Percentiles rank a stretch among this genome's conserved stretches.
Conservation (phyloP, 1,140 invertebrate species). For the Fopius arisanus region DNA sequence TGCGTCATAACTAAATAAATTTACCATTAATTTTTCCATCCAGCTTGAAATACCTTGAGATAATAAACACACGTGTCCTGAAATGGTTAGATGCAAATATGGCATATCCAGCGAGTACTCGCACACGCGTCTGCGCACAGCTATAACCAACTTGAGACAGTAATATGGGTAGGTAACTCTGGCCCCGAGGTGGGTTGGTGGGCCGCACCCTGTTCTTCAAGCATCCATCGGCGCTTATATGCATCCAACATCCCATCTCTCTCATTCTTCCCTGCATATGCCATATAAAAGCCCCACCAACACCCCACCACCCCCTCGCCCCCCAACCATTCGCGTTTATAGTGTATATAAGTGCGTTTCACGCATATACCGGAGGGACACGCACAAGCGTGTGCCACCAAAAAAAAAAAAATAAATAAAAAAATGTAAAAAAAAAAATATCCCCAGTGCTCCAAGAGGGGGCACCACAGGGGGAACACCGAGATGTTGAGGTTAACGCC, state of each 20-base stretch:
- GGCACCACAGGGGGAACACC: slow-evolving; percentile 38
- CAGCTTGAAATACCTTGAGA: too few species aligned
- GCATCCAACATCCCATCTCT: background rate
- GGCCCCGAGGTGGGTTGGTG: slow-evolving; percentile 54
- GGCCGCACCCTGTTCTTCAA: slow-evolving; percentile 59
- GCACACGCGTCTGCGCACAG: slow-evolving; percentile 36
- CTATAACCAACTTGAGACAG: slow-evolving; percentile 50
- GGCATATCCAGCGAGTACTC: slow-evolving; percentile 44
- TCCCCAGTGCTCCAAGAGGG: slow-evolving; percentile 35
- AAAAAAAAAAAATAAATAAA: too few species aligned
- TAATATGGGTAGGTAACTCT: slow-evolving; percentile 55
- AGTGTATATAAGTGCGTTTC: background rate
- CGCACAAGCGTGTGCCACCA: slow-evolving; percentile 25
- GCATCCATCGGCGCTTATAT: slow-evolving; percentile 48
- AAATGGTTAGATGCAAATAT: slow-evolving; percentile 54
- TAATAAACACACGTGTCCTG: slow-evolving; percentile 47
- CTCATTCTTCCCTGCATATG: background rate
- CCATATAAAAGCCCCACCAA: slow-evolving; percentile 33
- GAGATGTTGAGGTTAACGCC: slow-evolving; percentile 57
- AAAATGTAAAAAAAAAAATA: too few species aligned
- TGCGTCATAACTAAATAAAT: too few species aligned
- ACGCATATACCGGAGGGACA: slow-evolving; percentile 12
- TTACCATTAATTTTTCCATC: too few species aligned
- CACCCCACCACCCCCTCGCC: slow-evolving; percentile 35
- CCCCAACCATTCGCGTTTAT: slow-evolving; percentile 22